Conservation (phyloP, 2,888 invertebrate genomes). For the Cantharis flavilabris region DNA sequence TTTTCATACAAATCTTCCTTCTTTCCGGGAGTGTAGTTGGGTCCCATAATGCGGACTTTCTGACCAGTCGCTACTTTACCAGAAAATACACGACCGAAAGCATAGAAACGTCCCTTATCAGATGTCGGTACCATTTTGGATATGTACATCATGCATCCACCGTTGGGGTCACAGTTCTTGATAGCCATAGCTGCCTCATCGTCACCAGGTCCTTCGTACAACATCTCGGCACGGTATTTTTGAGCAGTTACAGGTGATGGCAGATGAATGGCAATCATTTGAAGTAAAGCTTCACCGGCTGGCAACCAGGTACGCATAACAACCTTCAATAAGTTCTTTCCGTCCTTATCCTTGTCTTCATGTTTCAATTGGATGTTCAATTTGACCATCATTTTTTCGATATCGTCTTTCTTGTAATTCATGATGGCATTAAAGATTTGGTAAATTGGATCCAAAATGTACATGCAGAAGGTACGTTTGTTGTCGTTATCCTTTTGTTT, state of each 20-base stretch:
- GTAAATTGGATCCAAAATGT: slow-evolving; percentile 98
- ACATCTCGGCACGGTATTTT: slow-evolving; percentile 98
- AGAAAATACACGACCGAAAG: slow-evolving; percentile 99
- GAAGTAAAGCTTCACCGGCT: slow-evolving; percentile 98
- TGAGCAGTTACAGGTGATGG: slow-evolving; percentile 99
- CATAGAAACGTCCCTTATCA: slow-evolving; percentile 99
- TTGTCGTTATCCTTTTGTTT: slow-evolving; percentile 89
- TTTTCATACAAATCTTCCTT: slow-evolving; percentile 99
- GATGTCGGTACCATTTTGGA: slow-evolving; percentile 99
- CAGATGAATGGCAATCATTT: slow-evolving; percentile 99
- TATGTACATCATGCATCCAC: slow-evolving; percentile 99
- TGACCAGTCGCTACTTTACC: slow-evolving; percentile 86
- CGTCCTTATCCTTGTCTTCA: slow-evolving; percentile 96
- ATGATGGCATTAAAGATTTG: slow-evolving; percentile 80
- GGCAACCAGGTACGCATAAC: slow-evolving; percentile 99
- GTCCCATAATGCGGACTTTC: slow-evolving; percentile 99
- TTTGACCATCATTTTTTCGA: slow-evolving; percentile 84
- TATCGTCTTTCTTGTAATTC: slow-evolving; percentile 80
- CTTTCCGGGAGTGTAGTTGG: slow-evolving; percentile 97
- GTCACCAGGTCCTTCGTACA: slow-evolving; percentile 85
- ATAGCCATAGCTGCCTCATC: slow-evolving; percentile 84
- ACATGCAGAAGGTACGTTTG: slow-evolving; percentile 98
- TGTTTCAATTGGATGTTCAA: slow-evolving; percentile 89
- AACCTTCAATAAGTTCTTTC: slow-evolving; percentile 93
- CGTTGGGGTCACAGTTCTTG: slow-evolving; percentile 94